Conservation (phyloP, 2,113 vertebrate genomes). For the Nannobrachium achirus region DNA sequence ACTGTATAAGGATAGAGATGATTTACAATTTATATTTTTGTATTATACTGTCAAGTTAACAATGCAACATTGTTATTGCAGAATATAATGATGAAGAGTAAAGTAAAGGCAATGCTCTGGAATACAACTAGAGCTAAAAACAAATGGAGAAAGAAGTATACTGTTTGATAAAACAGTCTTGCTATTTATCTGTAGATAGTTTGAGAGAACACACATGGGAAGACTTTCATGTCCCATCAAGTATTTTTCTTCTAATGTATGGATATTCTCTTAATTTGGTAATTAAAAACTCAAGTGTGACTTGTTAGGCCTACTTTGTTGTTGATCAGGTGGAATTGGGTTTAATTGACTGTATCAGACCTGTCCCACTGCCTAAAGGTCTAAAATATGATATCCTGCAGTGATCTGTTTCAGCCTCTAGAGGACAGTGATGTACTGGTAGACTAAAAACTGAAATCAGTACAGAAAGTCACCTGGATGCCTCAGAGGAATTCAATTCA, state of each 20-base stretch:
- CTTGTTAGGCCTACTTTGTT: neutral
- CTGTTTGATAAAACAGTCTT: no score
- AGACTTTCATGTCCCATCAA: no score
- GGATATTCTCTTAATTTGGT: neutral
- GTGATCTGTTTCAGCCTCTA: constrained; percentile 36
- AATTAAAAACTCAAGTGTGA: neutral
- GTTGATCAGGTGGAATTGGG: neutral
- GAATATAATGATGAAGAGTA: no score
- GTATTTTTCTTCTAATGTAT: neutral
- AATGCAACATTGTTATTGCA: no score
- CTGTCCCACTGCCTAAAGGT: neutral
- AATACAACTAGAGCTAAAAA: no score
- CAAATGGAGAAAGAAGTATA: no score
- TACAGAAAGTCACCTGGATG: neutral
- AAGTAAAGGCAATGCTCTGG: no score
- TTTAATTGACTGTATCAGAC: neutral
- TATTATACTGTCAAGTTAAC: no score
- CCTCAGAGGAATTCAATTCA: neutral
- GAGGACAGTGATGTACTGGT: constrained; percentile 51
- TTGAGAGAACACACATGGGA: neutral
- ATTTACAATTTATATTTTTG: no score
- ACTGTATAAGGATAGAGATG: no score
- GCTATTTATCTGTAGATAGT: neutral
- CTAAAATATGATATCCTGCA: constrained; percentile 28
- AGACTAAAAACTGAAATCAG: constrained; percentile 3